These are phyloP conservation scores for Dascillus cervinus DNA, from an alignment of 2,888 invertebrate genomes.

Conservation along the genomic window DNA sequence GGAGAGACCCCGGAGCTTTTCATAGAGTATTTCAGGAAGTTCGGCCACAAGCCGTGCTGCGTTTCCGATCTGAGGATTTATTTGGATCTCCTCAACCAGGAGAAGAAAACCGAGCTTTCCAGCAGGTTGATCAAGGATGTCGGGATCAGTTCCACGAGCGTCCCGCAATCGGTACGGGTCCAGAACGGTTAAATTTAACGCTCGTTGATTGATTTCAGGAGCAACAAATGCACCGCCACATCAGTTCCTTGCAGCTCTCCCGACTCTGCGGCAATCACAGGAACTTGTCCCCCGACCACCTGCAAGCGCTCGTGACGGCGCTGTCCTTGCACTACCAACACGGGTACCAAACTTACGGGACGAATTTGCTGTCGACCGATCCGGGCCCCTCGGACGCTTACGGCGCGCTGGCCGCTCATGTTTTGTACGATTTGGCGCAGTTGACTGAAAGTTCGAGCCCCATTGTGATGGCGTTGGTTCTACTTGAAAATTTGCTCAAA, in stretches of 20 bases:
- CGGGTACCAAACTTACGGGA: conserved; percentile 48
- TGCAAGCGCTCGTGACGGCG: conserved; percentile 52
- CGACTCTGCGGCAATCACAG: conserved; percentile 64
- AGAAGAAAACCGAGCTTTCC: conserved; percentile 52
- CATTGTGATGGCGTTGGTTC: conserved; percentile 55
- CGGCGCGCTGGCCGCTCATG: conserved; percentile 67
- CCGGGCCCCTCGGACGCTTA: conserved; percentile 74
- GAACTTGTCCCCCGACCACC: conserved; percentile 46
- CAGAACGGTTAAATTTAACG: not conserved
- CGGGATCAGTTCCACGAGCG: conserved; percentile 55
- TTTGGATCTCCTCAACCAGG: conserved; percentile 58
- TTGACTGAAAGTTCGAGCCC: conserved; percentile 48
- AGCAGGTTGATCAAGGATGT: conserved; percentile 55
- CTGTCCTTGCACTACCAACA: conserved; percentile 60
- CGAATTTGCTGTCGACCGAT: conserved; percentile 58
- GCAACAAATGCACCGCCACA: conserved; percentile 74
- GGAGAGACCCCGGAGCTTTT: conserved; percentile 63
- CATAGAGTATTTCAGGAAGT: conserved; percentile 69
- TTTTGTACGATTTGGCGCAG: conserved; percentile 52
- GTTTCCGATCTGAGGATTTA: conserved; percentile 76
- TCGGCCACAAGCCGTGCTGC: conserved; percentile 82
- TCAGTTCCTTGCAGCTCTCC: conserved; percentile 68
- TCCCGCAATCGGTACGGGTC: conserved; percentile 55
- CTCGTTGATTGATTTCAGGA: conserved; percentile 40
- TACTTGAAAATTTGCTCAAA: conserved; percentile 65